Conservation (phyloP, 2,113 vertebrate species). For the Trogon melanurus region DNA sequence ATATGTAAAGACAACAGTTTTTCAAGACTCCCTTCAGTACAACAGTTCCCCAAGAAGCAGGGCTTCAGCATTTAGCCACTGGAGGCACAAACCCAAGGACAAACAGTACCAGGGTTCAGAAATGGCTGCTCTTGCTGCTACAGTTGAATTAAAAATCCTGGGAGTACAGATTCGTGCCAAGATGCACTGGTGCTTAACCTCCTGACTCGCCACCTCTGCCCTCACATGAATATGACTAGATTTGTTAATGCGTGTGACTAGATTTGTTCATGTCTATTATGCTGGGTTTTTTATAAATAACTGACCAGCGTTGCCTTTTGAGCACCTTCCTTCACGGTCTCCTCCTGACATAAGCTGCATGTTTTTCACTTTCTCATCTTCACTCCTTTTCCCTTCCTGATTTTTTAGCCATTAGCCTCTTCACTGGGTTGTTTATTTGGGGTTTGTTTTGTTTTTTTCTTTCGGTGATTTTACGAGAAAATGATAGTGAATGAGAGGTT, state of each 20-base stretch:
- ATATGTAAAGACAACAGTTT: fast-evolving
- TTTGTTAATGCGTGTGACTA: background rate
- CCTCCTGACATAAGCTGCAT: background rate
- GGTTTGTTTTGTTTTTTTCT: fast-evolving
- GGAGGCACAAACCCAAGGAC: background rate
- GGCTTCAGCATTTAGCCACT: background rate
- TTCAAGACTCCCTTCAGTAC: background rate
- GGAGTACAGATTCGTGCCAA: background rate
- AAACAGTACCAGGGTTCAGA: background rate
- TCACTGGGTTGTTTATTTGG: background rate
- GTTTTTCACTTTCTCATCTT: background rate
- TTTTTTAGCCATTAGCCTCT: background rate
- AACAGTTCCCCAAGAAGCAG: background rate
- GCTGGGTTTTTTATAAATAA: background rate
- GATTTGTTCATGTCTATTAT: background rate
- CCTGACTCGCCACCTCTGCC: background rate
- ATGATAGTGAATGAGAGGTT: background rate
- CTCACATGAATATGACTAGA: background rate
- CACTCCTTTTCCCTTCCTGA: background rate
- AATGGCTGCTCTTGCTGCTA: background rate
- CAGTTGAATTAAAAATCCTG: background rate
- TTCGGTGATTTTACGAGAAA: background rate
- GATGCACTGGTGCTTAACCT: background rate
- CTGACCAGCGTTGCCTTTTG: background rate
- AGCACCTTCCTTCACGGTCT: background rate